Conservation (phyloP, 1,140 invertebrate species). For the Drosophila ironensis region DNA sequence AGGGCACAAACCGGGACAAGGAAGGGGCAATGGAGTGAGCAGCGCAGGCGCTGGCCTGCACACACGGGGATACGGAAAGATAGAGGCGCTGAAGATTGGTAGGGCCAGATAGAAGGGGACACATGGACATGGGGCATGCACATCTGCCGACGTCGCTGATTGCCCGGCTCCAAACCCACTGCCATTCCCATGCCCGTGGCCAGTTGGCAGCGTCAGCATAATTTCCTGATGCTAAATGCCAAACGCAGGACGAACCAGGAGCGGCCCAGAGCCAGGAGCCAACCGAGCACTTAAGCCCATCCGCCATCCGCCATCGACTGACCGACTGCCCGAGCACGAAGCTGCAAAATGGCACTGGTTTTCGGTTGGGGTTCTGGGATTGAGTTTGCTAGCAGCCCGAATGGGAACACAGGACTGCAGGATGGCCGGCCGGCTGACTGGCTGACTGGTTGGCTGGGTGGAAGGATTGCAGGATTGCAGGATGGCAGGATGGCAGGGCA, state of each 20-base stretch:
- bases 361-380: not conserved
- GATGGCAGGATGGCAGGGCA: conserved; percentile 10
- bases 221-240: conserved; percentile 81
- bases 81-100: conserved; percentile 8
- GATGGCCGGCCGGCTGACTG: conserved; percentile 2
- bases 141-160: conserved; percentile 76
- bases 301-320: conserved; percentile 69
- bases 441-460: conserved; percentile 32
- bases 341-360: conserved; percentile 21
- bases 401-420: not conserved
- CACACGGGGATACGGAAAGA: conserved; percentile 13
- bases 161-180: conserved; percentile 51
- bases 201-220: conserved; percentile 81
- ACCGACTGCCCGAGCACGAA: conserved; percentile 59
- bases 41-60: conserved; percentile 67
- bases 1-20: conserved; percentile 49
- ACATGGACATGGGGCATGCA: conserved; percentile 60
- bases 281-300: conserved; percentile 74
- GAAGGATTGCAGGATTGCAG: conserved; percentile 5
- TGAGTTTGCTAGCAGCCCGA: not conserved
- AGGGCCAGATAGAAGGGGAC: conserved; percentile 50
- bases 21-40: too few species aligned
- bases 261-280: too few species aligned
- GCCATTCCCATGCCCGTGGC: conserved; percentile 26
- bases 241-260: conserved; percentile 57